Percentiles rank a stretch among this genome's conserved stretches.
These are phyloP conservation scores for Mantis religiosa DNA, from an alignment of 2,888 invertebrate species.

Conservation along the genomic window DNA sequence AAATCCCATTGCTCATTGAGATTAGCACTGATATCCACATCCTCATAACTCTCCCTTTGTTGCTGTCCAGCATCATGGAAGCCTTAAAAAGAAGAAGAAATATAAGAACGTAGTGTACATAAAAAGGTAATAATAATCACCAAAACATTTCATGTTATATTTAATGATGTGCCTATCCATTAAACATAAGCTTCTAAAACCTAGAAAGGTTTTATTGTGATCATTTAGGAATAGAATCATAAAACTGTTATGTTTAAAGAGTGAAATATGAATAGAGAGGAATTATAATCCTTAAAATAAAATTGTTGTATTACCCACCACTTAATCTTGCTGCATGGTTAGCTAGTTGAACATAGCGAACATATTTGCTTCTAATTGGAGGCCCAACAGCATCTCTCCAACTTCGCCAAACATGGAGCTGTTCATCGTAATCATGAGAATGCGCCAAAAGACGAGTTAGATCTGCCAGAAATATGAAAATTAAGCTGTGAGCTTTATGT, in stretches of 20 bases:
- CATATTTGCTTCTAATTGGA: conserved; percentile 67
- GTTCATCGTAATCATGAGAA: conserved; percentile 69
- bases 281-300: no score
- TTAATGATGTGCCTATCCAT: no score
- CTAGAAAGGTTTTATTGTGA: background rate
- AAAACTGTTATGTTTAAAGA: no score
- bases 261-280: no score
- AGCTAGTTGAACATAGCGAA: conserved; percentile 71
- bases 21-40: conserved; percentile 58
- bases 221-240: background rate
- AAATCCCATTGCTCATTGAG: conserved; percentile 57
- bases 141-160: no score
- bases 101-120: background rate
- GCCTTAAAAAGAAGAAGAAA: conserved; percentile 47
- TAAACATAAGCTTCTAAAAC: no score
- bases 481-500: background rate
- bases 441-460: conserved; percentile 61
- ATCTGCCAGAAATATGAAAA: conserved; percentile 45
- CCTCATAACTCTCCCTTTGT: conserved; percentile 72
- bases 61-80: conserved; percentile 77
- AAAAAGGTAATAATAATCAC: no score
- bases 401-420: conserved; percentile 73
- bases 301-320: conserved; percentile 48
- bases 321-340: conserved; percentile 74
- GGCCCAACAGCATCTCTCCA: conserved; percentile 79